Conservation (phyloP, 2,888 invertebrate species). For the Sisyra nigra region DNA sequence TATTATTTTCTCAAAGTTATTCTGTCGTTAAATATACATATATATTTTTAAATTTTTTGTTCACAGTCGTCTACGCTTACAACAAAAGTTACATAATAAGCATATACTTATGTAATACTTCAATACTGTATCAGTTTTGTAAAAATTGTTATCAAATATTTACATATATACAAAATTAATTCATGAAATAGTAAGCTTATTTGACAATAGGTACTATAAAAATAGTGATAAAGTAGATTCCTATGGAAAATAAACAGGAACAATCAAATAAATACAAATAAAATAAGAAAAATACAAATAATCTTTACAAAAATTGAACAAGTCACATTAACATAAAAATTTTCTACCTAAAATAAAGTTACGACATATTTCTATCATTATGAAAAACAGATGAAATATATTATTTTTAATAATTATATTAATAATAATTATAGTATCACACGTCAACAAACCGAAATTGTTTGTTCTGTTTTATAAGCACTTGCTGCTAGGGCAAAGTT, state of each 20-base stretch:
- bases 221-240: constrained; percentile 2
- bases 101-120: background rate
- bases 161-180: constrained; percentile 6
- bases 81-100: too few relatives aligned
- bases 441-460: constrained; percentile 7
- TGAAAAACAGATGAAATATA: constrained; percentile 5
- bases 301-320: constrained; percentile 1
- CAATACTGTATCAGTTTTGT: constrained; percentile 6
- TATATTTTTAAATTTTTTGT: too few relatives aligned
- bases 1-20: constrained; percentile 1
- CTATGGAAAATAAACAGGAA: constrained; percentile 8
- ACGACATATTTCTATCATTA: constrained; percentile 1
- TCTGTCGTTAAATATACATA: background rate
- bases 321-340: constrained; percentile 7
- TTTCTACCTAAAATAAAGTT: constrained; percentile 6
- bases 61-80: too few relatives aligned
- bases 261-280: constrained; percentile 6
- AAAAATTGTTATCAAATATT: constrained; percentile 6
- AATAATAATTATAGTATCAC: constrained; percentile 8
- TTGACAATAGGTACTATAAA: constrained; percentile 6
- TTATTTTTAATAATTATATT: constrained; percentile 6
- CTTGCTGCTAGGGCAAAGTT: background rate
- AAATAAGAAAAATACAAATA: constrained; percentile 4
- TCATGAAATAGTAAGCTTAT: constrained; percentile 2
- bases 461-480: constrained; percentile 5